These are phyloP conservation scores for Lepilemur ruficaudatus DNA, from an alignment of 2,797 vertebrate genomes.

Conservation along the genomic window DNA sequence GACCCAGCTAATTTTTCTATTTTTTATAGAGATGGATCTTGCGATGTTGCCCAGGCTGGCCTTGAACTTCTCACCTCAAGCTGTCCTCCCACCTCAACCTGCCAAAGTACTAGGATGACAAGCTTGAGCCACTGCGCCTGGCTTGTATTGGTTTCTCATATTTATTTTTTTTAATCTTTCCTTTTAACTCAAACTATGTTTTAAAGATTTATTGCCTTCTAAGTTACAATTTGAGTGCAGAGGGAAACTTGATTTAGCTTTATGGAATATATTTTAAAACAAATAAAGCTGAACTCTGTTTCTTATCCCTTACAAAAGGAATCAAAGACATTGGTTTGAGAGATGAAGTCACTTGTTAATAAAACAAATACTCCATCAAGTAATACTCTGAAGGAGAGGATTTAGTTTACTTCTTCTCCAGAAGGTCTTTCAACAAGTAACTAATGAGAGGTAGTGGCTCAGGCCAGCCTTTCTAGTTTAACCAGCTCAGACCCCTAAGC, in stretches of 20 bases:
- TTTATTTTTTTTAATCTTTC: slow-evolving; percentile 30
- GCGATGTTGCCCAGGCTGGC: too few species aligned
- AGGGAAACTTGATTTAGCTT: background rate
- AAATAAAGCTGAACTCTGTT: background rate
- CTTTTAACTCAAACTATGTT: slow-evolving; percentile 15
- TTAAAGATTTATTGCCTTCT: slow-evolving; percentile 30
- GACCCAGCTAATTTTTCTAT: too few species aligned
- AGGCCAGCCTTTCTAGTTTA: background rate
- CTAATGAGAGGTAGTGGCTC: background rate
- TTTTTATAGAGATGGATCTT: background rate
- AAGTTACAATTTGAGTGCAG: background rate
- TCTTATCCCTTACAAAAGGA: background rate
- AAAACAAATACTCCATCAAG: background rate
- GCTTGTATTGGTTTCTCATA: background rate
- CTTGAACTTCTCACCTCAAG: too few species aligned
- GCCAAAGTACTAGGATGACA: too few species aligned
- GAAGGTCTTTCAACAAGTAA: background rate
- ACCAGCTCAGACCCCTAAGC: background rate
- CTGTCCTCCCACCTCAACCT: too few species aligned
- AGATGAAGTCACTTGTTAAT: background rate
- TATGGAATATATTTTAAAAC: background rate
- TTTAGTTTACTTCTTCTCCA: background rate
- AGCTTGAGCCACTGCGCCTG: too few species aligned
- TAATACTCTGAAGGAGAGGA: background rate
- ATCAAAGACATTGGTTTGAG: background rate